phyloP scores from a whole-genome alignment of 1,140 invertebrate genomes.

The Cherax quadricarinatus region DNA sequence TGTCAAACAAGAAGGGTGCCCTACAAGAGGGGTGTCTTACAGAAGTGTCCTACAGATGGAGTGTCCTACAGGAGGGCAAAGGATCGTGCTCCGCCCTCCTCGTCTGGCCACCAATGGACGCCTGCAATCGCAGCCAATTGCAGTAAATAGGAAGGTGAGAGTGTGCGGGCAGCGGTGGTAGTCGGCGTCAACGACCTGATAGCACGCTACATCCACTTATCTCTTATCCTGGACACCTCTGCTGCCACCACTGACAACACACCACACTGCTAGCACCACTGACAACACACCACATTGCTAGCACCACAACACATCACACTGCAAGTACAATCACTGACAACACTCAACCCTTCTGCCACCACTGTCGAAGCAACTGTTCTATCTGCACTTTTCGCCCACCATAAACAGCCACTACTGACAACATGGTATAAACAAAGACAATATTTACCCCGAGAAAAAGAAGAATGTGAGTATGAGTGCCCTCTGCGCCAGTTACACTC shows the following conservation, averaged over 20 bases:
- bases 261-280: not conserved
- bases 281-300: not conserved
- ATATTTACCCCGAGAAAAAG: too few relatives aligned
- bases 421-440: too few relatives aligned
- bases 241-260: too few relatives aligned
- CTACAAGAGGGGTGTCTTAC: not conserved
- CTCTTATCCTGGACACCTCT: not conserved
- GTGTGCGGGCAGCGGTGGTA: slow-evolving; percentile 57
- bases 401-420: not conserved
- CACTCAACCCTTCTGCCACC: not conserved
- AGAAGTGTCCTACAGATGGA: not conserved
- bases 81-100: slow-evolving; percentile 54
- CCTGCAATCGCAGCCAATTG: slow-evolving; percentile 66
- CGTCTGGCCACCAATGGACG: slow-evolving; percentile 65
- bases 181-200: slow-evolving; percentile 40
- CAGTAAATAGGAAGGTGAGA: slow-evolving; percentile 64
- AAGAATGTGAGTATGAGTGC: too few relatives aligned
- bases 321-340: not conserved
- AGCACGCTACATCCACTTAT: not conserved
- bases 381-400: not conserved
- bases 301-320: not conserved
- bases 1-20: too few relatives aligned
- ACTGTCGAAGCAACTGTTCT: not conserved
- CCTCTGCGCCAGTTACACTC: too few relatives aligned
- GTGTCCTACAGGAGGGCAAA: not conserved